A percentile compares a stretch with the other conserved stretches of the same genome.
phyloP scores from a whole-genome alignment of 23 tunicate species.

The Styela clava region DNA sequence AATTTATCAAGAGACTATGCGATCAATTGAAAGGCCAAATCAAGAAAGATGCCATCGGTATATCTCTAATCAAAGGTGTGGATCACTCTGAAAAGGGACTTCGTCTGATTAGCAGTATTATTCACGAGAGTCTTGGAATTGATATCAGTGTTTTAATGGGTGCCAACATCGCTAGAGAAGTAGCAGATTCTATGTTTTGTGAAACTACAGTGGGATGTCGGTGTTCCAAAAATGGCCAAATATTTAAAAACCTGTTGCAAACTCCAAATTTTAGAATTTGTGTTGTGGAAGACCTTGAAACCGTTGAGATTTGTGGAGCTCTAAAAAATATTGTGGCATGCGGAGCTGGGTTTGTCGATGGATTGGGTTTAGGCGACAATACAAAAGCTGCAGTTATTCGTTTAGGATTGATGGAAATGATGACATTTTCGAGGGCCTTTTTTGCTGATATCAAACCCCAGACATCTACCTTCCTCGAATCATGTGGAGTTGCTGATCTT shows the following conservation, averaged over 20 bases:
- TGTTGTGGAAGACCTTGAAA: constrained; percentile 71
- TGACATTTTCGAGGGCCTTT: constrained; percentile 76
- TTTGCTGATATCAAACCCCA: constrained; percentile 72
- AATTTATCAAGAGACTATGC: constrained; percentile 76
- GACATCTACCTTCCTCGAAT: constrained; percentile 83
- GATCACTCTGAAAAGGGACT: constrained; percentile 80
- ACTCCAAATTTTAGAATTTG: constrained; percentile 77
- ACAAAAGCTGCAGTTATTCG: constrained; percentile 90
- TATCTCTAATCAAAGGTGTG: constrained; percentile 93
- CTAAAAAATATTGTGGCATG: constrained; percentile 96
- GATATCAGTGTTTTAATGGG: constrained; percentile 93
- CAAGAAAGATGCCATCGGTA: constrained; percentile 79
- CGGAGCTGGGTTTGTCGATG: constrained; percentile 95
- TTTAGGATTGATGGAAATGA: constrained; percentile 97
- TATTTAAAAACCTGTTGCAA: constrained; percentile 76
- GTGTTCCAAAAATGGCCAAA: constrained; percentile 48
- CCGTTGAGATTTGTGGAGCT: constrained; percentile 98
- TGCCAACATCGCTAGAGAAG: constrained; percentile 94
- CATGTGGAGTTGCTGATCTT: constrained; percentile 96
- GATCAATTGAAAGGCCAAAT: constrained; percentile 45
- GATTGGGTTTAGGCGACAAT: constrained; percentile 80
- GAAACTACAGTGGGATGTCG: constrained; percentile 87
- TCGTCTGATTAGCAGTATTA: constrained; percentile 75
- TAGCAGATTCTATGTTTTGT: constrained; percentile 82
- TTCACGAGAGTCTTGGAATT: constrained; percentile 51